These are phyloP conservation scores for Thecocarcelia acutangulata DNA, from an alignment of 2,888 invertebrate species.

Conservation along the genomic window DNA sequence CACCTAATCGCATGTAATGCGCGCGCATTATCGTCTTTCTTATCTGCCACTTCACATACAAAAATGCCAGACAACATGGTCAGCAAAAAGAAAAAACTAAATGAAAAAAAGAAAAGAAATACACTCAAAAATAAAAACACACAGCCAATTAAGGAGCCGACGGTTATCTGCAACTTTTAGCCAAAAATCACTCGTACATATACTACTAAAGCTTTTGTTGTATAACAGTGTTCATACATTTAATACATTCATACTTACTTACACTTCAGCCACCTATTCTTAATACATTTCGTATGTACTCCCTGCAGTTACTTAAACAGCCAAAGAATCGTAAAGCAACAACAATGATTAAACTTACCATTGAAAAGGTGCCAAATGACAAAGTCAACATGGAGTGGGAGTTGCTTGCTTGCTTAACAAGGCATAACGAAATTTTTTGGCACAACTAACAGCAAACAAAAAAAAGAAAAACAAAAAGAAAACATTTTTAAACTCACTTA, in stretches of 20 bases:
- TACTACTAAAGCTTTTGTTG: not conserved
- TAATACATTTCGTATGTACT: not conserved
- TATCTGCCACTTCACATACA: conserved; percentile 52
- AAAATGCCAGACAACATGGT: conserved; percentile 44
- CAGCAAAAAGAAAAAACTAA: not conserved
- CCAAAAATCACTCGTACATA: conserved; percentile 32
- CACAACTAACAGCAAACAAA: conserved; percentile 52
- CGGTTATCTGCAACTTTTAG: conserved; percentile 55
- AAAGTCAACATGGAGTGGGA: conserved; percentile 57
- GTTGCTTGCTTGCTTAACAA: conserved; percentile 62
- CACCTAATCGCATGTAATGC: conserved; percentile 82
- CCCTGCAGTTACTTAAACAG: conserved; percentile 27
- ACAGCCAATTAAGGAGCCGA: conserved; percentile 67
- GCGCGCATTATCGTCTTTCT: conserved; percentile 81
- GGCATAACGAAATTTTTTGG: conserved; percentile 62
- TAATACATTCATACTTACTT: not conserved
- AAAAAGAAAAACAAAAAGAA: conserved; percentile 28
- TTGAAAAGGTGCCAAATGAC: conserved; percentile 55
- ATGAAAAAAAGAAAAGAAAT: conserved; percentile 47
- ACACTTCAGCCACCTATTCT: not conserved
- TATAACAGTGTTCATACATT: not conserved
- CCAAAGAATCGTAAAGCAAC: not conserved
- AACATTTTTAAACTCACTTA: conserved; percentile 43
- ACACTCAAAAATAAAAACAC: conserved; percentile 10
- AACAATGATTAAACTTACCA: not conserved